A percentile compares a stretch with the other conserved stretches of the same genome.
phyloP scores from a whole-genome alignment of 92 coral and sea anemone genomes.

The Actinernus sp. region DNA sequence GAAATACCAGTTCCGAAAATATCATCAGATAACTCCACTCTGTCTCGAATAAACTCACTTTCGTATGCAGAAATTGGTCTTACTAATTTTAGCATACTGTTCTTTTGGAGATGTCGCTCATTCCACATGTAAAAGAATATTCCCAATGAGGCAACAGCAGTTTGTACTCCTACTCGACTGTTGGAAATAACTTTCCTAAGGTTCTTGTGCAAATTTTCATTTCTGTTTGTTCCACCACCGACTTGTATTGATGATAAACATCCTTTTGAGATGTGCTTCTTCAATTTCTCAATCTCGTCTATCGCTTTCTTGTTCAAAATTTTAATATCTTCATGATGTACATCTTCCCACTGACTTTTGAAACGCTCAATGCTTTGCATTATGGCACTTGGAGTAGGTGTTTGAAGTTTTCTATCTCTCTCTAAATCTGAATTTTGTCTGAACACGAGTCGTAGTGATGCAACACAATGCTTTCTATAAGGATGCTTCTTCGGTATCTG shows the following conservation, averaged over 20 bases:
- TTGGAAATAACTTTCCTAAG: background rate
- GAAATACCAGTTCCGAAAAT: slow-evolving; percentile 2
- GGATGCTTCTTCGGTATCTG: slow-evolving; percentile 34
- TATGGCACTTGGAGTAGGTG: slow-evolving; percentile 24
- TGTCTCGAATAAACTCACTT: background rate
- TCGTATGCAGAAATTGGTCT: background rate
- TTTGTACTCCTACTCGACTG: slow-evolving; percentile 5
- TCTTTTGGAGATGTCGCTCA: background rate
- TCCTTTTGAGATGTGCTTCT: slow-evolving; percentile 30
- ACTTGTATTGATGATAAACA: slow-evolving; percentile 20
- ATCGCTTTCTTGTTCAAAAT: slow-evolving; percentile 15
- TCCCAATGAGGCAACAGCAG: slow-evolving; percentile 4
- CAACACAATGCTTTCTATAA: slow-evolving; percentile 1
- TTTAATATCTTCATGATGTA: background rate
- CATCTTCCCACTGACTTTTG: slow-evolving; percentile 14
- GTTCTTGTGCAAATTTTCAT: slow-evolving; percentile 15
- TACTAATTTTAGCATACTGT: background rate
- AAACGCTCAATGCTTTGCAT: slow-evolving; percentile 20
- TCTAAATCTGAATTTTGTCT: too few species aligned
- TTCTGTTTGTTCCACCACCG: slow-evolving; percentile 4
- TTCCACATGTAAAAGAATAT: slow-evolving; percentile 9
- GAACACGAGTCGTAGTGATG: too few species aligned
- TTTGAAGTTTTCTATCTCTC: too few species aligned
- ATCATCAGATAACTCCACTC: too few species aligned
- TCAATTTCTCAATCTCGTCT: slow-evolving; percentile 24